Evolutionary conservation across 2,113 vertebrate species (phyloP).

Genomic region (Catharus bicknelli): DNA sequence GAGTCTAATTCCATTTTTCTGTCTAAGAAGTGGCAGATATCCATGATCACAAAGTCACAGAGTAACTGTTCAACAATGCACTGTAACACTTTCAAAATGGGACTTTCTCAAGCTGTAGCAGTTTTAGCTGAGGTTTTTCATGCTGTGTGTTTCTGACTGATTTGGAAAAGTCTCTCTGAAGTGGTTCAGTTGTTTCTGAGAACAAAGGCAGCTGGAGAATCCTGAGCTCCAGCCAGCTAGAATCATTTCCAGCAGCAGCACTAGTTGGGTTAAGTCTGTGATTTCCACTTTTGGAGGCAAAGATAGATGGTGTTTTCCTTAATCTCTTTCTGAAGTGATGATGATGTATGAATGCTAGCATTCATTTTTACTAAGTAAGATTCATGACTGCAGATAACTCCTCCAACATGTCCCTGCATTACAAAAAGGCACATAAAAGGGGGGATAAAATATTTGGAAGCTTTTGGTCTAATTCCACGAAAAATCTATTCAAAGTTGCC

Average conservation of each 20-base stretch:
- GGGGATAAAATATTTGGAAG: not conserved
- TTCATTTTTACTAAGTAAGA: conserved; percentile 52
- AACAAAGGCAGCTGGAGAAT: conserved; percentile 40
- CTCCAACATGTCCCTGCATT: not conserved
- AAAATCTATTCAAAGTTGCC: not conserved
- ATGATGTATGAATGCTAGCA: conserved; percentile 37
- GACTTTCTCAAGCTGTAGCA: not conserved
- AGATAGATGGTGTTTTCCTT: conserved; percentile 39
- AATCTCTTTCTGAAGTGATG: conserved; percentile 41
- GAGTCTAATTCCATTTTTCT: not conserved
- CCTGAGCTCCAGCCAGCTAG: conserved; percentile 1
- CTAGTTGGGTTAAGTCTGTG: conserved; percentile 17
- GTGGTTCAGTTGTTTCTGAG: conserved; percentile 39
- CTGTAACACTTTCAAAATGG: not conserved
- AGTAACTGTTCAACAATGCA: not conserved
- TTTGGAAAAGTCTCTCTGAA: conserved; percentile 7
- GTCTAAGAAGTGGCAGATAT: not conserved
- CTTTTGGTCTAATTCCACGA: not conserved
- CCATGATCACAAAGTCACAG: not conserved
- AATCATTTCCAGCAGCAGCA: not conserved
- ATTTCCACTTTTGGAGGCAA: conserved; percentile 21
- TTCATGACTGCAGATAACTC: conserved; percentile 36
- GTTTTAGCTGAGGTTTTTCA: not conserved
- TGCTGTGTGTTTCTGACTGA: not conserved
- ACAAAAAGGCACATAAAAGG: conserved; percentile 1